Conservation (phyloP, 2,888 invertebrate species). For the Yponomeuta cagnagella region DNA sequence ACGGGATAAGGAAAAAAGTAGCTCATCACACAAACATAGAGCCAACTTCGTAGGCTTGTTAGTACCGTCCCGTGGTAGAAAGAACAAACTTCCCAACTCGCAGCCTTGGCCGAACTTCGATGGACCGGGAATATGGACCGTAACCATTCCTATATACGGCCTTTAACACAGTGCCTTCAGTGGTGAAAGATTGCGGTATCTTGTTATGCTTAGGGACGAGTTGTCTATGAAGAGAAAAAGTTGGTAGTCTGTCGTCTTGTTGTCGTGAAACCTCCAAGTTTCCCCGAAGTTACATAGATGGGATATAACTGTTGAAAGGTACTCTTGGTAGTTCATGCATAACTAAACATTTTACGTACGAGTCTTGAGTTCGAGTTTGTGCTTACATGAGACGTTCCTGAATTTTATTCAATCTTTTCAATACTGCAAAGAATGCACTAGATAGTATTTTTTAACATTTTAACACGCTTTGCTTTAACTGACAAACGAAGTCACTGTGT, state of each 20-base stretch:
- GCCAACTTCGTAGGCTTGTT: conserved; percentile 12
- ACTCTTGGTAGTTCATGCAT: no score
- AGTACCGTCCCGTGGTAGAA: conserved; percentile 5
- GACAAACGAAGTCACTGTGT: no score
- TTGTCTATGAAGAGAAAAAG: neutral
- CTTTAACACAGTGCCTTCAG: neutral
- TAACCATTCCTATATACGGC: neutral
- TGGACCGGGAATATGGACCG: conserved; percentile 1
- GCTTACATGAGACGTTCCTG: no score
- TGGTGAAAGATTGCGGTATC: neutral
- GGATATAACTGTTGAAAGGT: neutral
- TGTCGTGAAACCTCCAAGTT: neutral
- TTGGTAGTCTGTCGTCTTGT: neutral
- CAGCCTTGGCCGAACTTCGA: neutral
- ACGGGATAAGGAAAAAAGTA: neutral
- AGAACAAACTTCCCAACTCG: conserved; percentile 6
- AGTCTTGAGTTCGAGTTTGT: no score
- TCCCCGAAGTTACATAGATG: neutral
- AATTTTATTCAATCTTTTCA: no score
- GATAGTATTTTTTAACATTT: no score
- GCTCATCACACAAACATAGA: conserved; percentile 7
- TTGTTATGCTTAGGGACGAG: conserved; percentile 1
- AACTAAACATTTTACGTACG: no score
- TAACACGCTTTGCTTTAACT: no score
- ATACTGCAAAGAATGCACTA: no score